phyloP scores from a whole-genome alignment of 2,888 invertebrate species.

The Polietes domitor region DNA sequence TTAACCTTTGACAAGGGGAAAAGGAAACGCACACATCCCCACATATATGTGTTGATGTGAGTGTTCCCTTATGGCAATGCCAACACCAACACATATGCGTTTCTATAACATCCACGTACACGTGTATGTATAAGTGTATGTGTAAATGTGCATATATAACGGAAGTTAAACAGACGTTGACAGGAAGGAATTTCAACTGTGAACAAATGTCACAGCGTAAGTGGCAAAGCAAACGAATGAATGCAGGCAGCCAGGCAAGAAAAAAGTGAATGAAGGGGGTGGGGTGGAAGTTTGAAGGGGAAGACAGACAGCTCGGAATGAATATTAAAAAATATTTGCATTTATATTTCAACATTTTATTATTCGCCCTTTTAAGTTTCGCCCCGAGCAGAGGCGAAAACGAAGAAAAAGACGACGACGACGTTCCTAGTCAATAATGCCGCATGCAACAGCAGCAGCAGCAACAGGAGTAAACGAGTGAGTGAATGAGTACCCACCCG shows the following conservation, averaged over 20 bases:
- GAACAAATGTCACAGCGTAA: conserved; percentile 56
- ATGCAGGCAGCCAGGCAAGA: background rate
- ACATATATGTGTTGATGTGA: background rate
- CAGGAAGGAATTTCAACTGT: conserved; percentile 57
- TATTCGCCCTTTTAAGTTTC: conserved; percentile 1
- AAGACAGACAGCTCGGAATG: conserved; percentile 5
- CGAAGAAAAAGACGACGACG: too few species aligned
- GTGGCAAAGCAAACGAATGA: conserved; percentile 32
- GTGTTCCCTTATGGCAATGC: background rate
- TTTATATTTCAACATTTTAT: conserved; percentile 26
- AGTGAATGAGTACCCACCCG: background rate
- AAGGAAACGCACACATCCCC: background rate
- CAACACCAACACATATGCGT: conserved; percentile 3
- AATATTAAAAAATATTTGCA: conserved; percentile 52
- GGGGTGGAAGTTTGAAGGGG: too few species aligned
- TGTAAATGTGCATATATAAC: conserved; percentile 32
- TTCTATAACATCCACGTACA: background rate
- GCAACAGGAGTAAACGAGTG: conserved; percentile 4
- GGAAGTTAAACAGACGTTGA: conserved; percentile 62
- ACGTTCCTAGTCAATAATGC: background rate
- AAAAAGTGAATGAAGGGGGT: too few species aligned
- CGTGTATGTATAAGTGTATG: background rate
- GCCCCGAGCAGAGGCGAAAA: too few species aligned
- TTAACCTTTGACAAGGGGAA: conserved; percentile 19
- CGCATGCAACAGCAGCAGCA: conserved; percentile 4